Evolutionary conservation across 2,888 invertebrate species (phyloP), one percentile per base, ranked within the genome.

Genomic region (Nasonovia ribisnigri): DNA sequence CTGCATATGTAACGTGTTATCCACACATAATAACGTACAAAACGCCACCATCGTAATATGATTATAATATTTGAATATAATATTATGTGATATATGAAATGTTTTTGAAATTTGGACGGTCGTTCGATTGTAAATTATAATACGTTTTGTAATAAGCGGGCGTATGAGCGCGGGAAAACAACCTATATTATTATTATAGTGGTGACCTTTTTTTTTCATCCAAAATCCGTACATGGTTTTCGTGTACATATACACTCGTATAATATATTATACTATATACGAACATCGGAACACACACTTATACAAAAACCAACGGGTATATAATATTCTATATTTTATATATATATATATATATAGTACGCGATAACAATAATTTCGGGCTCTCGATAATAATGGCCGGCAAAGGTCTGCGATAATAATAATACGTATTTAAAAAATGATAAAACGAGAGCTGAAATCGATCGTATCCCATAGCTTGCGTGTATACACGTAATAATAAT

Each of bases 371-470:
- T 84, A 84, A 84, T 84, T 84, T 84, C 43, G 77, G 77, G 3
- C 20, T 77, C 77, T 77, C 77, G 2, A 77, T 77, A 77, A 77
- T 77, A 77, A 77, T 36, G 77, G 36, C 20, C 77, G 8, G 77
- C 8, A 36, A 77, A 77, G 77, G 77, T 77, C 77, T 77, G 77
- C 43, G 29, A 84, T 84, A 43, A 43, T 29, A 43, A 84, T 87
- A 87, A 48, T 77, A 36, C 36, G 77, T 77, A 77, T 77, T 77
- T 36, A 77, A 77, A 77, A 77, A 77, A 77, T 77, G 16, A 77
- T 77, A 36, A 77, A 77, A 77, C 3, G 3, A 36, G 77, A 77
- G 77, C 77, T 8, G 36, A 77, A 77, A 77, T 77, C 77, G 77
- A 77, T 77, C 77, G 77, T 26, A 26, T 36, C 77, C n/a, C 29